Base-by-base conservation (phyloP, 2,113 vertebrate genomes). In the Perccottus glenii region DNA sequence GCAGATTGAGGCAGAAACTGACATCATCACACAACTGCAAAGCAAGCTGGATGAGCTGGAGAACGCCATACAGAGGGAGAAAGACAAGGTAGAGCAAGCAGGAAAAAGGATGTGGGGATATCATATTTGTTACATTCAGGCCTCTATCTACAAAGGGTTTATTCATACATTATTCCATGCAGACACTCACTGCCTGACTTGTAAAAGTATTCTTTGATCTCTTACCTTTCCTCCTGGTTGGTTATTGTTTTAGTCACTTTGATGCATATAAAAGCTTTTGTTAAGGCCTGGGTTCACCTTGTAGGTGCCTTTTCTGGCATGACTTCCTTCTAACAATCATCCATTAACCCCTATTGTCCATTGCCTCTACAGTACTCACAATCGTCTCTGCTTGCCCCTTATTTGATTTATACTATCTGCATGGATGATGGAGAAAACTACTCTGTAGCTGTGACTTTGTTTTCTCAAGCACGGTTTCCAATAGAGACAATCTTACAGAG, bases 1-100 rank as follows among this genome's bases (percentile, higher is more conserved):
- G 0, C 91, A 94, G 80, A 86, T 99, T 10, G 94, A 92, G 87
- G 92, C 94, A 0, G 97, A 99, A 82, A 91, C 92, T 35, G 94
- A 95, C 76, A 86, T 88, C 0, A 68, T 84, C 43, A 83, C 87
- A 27, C 96, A 97, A 90, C 89, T 99, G 87, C 95, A 97, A 88
- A 93, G 91, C 83, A 95, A 94, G 82, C 91, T 98, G 62, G 86
- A 87, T 3, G 86, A 94, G 66, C 90, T 99, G 89, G 97, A 98
- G 11, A 76, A 79, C 7, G 85, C 91, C 90, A 91, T 96, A 85
- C 94, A 93, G 71, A 94, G 93, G 72, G 96, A 98, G 82, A 94
- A 94, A 68, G 95, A 98, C 83, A 95, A 97, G 96, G 97, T 98
- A 93, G 12, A 50, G 12, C 9, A 19, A 50, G 45, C 3, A 0